These are phyloP conservation scores for Limnodromus scolopaceus DNA, from an alignment of 2,797 vertebrate genomes.

Conservation along the genomic window DNA sequence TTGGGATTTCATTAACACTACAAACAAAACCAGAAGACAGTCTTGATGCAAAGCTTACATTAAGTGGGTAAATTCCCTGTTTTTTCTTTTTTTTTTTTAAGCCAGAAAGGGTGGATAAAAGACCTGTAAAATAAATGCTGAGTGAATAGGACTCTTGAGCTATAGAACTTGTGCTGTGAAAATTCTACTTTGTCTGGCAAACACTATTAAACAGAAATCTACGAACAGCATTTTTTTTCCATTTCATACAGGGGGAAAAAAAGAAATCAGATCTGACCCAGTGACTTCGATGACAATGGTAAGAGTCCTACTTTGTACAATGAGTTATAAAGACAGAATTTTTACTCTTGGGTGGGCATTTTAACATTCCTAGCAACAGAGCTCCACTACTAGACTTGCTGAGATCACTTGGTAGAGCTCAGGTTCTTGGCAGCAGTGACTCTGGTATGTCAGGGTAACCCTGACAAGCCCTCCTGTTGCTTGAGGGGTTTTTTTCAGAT, in stretches of 20 bases:
- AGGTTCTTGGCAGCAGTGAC: neutral
- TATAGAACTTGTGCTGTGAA: constrained; percentile 75
- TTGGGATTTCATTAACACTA: constrained; percentile 72
- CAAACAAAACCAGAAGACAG: constrained; percentile 61
- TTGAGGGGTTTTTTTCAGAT: neutral
- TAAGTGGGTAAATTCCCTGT: constrained; percentile 70
- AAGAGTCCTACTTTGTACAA: constrained; percentile 54
- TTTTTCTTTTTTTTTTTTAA: constrained; percentile 26
- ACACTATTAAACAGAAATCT: constrained; percentile 77
- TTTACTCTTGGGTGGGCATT: constrained; percentile 48
- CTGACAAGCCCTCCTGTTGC: neutral
- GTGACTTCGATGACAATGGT: constrained; percentile 62
- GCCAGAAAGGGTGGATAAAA: constrained; percentile 71
- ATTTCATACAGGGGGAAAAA: constrained; percentile 65
- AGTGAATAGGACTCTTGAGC: constrained; percentile 76
- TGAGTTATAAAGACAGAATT: constrained; percentile 40
- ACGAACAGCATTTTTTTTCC: constrained; percentile 70
- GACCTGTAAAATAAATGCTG: constrained; percentile 75
- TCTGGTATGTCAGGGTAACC: neutral
- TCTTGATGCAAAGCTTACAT: constrained; percentile 74
- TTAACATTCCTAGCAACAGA: neutral
- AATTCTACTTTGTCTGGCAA: constrained; percentile 79
- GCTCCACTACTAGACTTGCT: neutral
- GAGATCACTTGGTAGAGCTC: neutral
- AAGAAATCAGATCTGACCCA: constrained; percentile 66